Evolutionary conservation across 2,113 vertebrate genomes (phyloP).

Genomic region (Parus major): DNA sequence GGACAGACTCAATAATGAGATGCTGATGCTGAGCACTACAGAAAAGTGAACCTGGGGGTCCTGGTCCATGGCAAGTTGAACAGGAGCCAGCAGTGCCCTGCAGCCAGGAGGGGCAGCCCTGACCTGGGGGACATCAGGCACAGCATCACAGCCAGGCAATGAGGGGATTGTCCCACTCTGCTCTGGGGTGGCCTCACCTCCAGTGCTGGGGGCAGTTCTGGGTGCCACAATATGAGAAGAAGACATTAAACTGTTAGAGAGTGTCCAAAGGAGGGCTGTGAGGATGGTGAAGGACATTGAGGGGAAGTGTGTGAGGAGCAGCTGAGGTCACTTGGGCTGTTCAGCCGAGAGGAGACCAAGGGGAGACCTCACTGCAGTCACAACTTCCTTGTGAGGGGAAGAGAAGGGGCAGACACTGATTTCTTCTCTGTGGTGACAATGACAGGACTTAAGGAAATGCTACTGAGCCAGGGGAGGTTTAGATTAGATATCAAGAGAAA

Average conservation of each 20-base stretch:
- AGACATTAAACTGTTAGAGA: fast-evolving
- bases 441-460: not conserved
- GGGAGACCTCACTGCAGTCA: fast-evolving
- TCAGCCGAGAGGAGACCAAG: not conserved
- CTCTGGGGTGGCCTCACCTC: fast-evolving
- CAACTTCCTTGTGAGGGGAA: fast-evolving
- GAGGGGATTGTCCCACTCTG: not conserved
- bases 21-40: fast-evolving
- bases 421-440: no score
- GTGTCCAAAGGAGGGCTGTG: not conserved
- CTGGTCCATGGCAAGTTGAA: fast-evolving
- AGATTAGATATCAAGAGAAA: not conserved
- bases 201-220: fast-evolving
- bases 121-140: not conserved
- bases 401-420: not conserved
- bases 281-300: not conserved
- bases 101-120: fast-evolving
- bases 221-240: fast-evolving
- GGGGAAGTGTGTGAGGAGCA: fast-evolving
- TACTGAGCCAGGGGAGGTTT: not conserved
- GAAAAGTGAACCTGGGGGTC: no score
- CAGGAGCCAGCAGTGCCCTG: not conserved
- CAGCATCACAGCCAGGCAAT: fast-evolving
- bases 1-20: not conserved
- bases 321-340: not conserved